Conservation (phyloP, 2,888 invertebrate species). For the Drosophila engyochracea region DNA sequence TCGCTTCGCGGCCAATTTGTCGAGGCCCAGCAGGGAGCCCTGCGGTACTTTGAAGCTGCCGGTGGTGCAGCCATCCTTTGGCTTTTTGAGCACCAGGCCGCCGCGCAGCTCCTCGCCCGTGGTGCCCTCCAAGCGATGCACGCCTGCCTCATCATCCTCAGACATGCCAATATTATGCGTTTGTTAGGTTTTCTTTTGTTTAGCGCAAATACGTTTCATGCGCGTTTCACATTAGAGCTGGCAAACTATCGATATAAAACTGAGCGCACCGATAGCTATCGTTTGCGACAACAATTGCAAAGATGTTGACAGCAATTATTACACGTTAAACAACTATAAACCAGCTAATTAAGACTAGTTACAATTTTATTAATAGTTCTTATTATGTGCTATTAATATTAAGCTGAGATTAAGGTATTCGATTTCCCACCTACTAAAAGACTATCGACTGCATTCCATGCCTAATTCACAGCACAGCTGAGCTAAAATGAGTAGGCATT, state of each 20-base stretch:
- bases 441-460: constrained; percentile 1
- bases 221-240: constrained; percentile 58
- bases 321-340: not conserved
- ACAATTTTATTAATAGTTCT: not conserved
- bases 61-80: constrained; percentile 83
- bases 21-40: constrained; percentile 92
- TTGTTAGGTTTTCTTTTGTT: constrained; percentile 40
- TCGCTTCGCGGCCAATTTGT: constrained; percentile 93
- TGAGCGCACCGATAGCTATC: not conserved
- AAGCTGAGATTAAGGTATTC: not conserved
- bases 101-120: constrained; percentile 87
- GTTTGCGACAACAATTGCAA: not conserved
- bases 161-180: constrained; percentile 45
- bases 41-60: constrained; percentile 90
- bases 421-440: not conserved
- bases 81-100: constrained; percentile 90
- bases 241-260: constrained; percentile 28
- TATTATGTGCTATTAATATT: not conserved
- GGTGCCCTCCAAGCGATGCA: constrained; percentile 91
- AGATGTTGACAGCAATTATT: not conserved
- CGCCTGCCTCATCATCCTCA: constrained; percentile 77
- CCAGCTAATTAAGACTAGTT: not conserved
- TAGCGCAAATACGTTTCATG: constrained; percentile 48
- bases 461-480: constrained; percentile 22
- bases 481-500: not conserved